A percentile compares a stretch with the other conserved stretches of the same genome.
Conservation (phyloP, 2,113 vertebrate species). For the Fregata magnificens region DNA sequence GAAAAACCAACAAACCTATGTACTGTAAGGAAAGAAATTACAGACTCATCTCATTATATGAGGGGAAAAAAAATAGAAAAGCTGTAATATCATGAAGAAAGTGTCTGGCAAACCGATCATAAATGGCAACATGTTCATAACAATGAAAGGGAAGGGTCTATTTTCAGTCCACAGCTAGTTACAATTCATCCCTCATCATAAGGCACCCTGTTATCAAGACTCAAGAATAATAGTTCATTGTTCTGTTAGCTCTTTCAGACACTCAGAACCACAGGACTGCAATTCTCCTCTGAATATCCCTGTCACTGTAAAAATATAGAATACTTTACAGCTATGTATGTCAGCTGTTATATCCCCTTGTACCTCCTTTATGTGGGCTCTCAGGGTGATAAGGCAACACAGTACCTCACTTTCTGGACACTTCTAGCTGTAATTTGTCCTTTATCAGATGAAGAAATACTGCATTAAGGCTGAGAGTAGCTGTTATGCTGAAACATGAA, state of each 20-base stretch:
- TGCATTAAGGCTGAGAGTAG: neutral
- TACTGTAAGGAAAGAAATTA: neutral
- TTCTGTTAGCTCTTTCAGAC: constrained; percentile 1
- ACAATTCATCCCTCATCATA: neutral
- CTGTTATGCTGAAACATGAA: neutral
- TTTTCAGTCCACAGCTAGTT: neutral
- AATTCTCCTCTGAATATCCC: neutral
- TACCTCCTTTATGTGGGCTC: neutral
- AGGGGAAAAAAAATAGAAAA: neutral
- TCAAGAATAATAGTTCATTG: neutral
- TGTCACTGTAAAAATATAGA: neutral
- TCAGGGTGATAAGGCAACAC: neutral
- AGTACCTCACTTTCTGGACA: neutral
- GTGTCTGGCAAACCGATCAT: neutral
- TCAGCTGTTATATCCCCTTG: neutral
- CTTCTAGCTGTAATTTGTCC: neutral
- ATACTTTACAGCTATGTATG: neutral
- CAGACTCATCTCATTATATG: neutral
- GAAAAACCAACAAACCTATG: neutral
- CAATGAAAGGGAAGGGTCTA: neutral
- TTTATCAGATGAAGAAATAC: neutral
- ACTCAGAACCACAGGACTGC: neutral
- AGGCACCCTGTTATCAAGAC: neutral
- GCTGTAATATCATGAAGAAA: neutral
- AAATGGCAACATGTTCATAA: neutral